Evolutionary conservation across 2,888 invertebrate genomes (phyloP).

Genomic region (Meganola albula): DNA sequence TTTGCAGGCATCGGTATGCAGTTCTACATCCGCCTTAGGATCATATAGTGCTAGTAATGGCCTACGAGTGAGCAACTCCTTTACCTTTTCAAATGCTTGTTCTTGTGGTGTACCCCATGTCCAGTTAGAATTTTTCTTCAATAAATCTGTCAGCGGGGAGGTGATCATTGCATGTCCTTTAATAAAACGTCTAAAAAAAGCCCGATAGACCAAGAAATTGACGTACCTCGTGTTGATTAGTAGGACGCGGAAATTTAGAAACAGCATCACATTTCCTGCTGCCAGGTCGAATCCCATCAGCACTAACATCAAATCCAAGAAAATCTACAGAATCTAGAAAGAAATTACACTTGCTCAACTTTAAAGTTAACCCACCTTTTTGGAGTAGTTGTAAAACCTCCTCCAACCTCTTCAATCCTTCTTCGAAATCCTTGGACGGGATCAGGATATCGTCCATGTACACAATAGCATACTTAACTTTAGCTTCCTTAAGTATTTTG

Average conservation of each 20-base stretch:
- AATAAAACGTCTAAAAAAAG: slow-evolving; percentile 2
- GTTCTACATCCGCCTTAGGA: background rate
- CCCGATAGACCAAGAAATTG: slow-evolving; percentile 4
- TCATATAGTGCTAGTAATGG: background rate
- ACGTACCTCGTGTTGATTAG: slow-evolving; percentile 3
- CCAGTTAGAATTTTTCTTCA: background rate
- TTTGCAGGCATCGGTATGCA: slow-evolving; percentile 2
- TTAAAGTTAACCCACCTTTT: slow-evolving; percentile 8
- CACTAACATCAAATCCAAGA: slow-evolving; percentile 10
- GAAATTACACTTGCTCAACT: slow-evolving; percentile 11
- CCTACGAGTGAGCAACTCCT: background rate
- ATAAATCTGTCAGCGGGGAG: background rate
- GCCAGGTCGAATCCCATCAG: slow-evolving; percentile 10
- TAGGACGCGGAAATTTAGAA: slow-evolving; percentile 3
- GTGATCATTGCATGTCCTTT: background rate
- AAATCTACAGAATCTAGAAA: slow-evolving; percentile 7
- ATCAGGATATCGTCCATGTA: slow-evolving; percentile 17
- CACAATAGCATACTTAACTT: slow-evolving; percentile 8
- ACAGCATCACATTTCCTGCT: slow-evolving; percentile 10
- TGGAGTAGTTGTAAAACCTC: slow-evolving; percentile 6
- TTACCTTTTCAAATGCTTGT: background rate
- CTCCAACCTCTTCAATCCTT: slow-evolving; percentile 8
- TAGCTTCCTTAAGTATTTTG: slow-evolving; percentile 3
- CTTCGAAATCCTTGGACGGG: slow-evolving; percentile 8
- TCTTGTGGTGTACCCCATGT: background rate